Conservation (phyloP, 2,797 vertebrate genomes). For the Crossoptilon crossoptilon region DNA sequence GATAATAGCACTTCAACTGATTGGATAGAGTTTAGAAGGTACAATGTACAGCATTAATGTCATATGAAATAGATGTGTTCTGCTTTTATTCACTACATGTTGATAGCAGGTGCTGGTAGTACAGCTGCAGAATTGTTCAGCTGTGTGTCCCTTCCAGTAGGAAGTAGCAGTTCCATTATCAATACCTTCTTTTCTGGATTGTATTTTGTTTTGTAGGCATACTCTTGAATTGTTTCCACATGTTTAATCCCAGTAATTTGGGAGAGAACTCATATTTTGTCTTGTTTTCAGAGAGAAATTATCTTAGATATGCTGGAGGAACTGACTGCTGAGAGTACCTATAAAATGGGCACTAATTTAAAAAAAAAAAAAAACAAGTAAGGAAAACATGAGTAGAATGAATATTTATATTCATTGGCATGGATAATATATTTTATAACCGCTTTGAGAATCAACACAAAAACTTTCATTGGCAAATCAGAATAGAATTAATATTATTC, state of each 20-base stretch:
- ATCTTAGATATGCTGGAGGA: not conserved
- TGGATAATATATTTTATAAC: not conserved
- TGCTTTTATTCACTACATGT: not conserved
- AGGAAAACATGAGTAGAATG: not conserved
- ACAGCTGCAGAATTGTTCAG: not conserved
- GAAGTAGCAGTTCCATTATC: not conserved
- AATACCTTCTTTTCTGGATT: not conserved
- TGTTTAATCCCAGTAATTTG: not conserved
- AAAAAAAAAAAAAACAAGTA: not conserved
- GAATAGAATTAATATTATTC: not conserved
- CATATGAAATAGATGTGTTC: not conserved
- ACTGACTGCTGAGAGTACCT: not conserved
- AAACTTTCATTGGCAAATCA: not conserved
- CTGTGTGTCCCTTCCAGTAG: not conserved
- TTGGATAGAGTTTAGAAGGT: not conserved
- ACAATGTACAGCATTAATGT: not conserved
- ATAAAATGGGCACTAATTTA: not conserved
- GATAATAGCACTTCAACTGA: not conserved
- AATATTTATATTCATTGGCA: not conserved
- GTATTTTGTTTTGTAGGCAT: not conserved
- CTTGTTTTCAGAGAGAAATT: not conserved
- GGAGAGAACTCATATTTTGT: not conserved
- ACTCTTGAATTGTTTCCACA: rapidly evolving
- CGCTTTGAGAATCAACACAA: not conserved
- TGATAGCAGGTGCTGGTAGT: not conserved